Evolutionary conservation across 2,797 vertebrate species (phyloP).

Genomic region (Rhinoraja longicauda): DNA sequence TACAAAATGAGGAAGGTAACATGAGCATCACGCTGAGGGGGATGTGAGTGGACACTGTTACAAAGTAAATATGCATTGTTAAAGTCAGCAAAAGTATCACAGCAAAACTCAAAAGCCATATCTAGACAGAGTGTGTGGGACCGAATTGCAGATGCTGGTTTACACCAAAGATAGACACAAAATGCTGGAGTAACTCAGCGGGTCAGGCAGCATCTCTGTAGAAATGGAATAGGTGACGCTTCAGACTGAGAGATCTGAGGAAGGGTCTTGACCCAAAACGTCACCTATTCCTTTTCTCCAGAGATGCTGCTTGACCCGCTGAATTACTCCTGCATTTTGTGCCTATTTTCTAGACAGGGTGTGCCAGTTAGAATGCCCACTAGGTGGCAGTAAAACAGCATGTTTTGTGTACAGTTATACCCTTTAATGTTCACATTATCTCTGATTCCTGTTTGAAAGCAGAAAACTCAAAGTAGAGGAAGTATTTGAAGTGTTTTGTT

Average conservation of each 20-base stretch:
- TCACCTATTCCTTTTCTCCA: no score
- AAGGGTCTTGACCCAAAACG: no score
- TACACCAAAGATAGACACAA: no score
- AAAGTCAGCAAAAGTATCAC: neutral
- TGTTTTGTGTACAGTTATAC: neutral
- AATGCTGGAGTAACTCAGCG: no score
- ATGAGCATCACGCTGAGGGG: neutral
- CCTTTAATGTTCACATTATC: neutral
- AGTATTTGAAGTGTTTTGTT: neutral
- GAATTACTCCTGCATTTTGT: no score
- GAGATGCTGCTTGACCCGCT: no score
- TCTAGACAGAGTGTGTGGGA: neutral
- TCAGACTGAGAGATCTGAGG: no score
- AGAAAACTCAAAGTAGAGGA: neutral
- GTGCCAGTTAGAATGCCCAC: neutral
- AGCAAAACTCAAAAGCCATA: neutral
- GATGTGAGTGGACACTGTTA: no score
- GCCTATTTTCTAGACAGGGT: no score
- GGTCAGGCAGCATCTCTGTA: no score
- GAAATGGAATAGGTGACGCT: no score
- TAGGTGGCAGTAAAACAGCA: neutral
- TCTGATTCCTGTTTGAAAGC: neutral
- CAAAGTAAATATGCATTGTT: neutral
- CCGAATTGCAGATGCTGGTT: neutral
- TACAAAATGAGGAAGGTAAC: neutral